These are phyloP conservation scores for Cyaniris semiargus DNA, from an alignment of 2,888 invertebrate genomes.

Conservation along the genomic window DNA sequence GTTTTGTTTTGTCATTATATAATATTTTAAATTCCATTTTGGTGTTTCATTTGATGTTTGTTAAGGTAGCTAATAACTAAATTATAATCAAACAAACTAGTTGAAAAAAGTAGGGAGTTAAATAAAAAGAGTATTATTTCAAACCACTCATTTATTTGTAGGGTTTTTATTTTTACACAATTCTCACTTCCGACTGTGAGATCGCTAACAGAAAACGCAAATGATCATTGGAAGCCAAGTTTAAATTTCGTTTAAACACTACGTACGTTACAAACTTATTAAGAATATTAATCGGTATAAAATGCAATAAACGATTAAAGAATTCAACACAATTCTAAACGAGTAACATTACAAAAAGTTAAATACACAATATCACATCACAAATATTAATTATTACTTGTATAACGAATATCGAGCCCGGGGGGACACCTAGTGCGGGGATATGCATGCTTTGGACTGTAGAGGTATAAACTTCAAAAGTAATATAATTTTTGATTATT, in stretches of 20 bases:
- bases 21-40: not conserved
- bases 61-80: not conserved
- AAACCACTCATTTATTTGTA: slow-evolving; percentile 69
- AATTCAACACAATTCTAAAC: slow-evolving; percentile 33
- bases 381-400: slow-evolving; percentile 24
- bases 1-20: slow-evolving; percentile 44
- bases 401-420: slow-evolving; percentile 28
- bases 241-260: slow-evolving; percentile 35
- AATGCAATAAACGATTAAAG: slow-evolving; percentile 32
- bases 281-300: slow-evolving; percentile 23
- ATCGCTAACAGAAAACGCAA: slow-evolving; percentile 52
- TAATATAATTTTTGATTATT: slow-evolving; percentile 28
- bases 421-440: slow-evolving; percentile 14
- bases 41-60: not conserved
- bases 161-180: slow-evolving; percentile 50
- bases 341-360: slow-evolving; percentile 32
- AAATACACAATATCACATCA: slow-evolving; percentile 32
- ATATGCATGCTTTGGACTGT: slow-evolving; percentile 23
- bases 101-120: not conserved
- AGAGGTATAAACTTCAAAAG: slow-evolving; percentile 27
- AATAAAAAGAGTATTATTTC: slow-evolving; percentile 41
- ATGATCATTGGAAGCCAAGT: slow-evolving; percentile 51
- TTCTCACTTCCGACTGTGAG: slow-evolving; percentile 53
- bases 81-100: no score
- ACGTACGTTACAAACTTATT: slow-evolving; percentile 27